These are phyloP conservation scores for Hydrophis major DNA, from an alignment of 2,797 vertebrate genomes.

Conservation along the genomic window DNA sequence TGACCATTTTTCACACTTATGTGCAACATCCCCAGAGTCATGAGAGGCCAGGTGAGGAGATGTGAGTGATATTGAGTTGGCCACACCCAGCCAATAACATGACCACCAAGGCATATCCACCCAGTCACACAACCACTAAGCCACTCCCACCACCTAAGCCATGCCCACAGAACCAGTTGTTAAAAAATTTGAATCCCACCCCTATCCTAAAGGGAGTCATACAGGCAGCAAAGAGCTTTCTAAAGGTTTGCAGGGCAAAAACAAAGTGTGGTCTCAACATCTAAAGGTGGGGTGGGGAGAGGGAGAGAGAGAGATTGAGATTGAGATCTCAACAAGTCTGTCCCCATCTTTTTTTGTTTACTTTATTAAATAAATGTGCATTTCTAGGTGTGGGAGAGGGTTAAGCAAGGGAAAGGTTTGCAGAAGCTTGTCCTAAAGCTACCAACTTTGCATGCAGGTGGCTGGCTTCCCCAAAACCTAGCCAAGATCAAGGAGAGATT, in stretches of 20 bases:
- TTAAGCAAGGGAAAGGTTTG: not conserved
- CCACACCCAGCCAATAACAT: too few relatives aligned
- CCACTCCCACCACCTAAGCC: too few relatives aligned
- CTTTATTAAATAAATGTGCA: not conserved
- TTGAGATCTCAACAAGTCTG: not conserved
- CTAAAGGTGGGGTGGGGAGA: accelerated
- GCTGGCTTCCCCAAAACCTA: not conserved
- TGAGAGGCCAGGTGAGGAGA: too few relatives aligned
- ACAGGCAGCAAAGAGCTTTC: not conserved
- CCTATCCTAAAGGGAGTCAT: not conserved
- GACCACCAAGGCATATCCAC: too few relatives aligned
- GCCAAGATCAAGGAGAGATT: not conserved
- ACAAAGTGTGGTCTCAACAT: not conserved
- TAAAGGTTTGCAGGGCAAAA: not conserved
- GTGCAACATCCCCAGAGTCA: too few relatives aligned
- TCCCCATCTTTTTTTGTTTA: not conserved
- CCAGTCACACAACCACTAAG: too few relatives aligned
- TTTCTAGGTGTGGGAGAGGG: not conserved
- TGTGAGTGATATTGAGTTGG: too few relatives aligned
- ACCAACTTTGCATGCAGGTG: not conserved
- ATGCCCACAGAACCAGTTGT: too few relatives aligned
- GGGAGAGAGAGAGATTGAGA: too few relatives aligned
- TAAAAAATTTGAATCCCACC: too few relatives aligned
- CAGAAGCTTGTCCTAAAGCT: not conserved
- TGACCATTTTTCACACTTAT: too few relatives aligned